Percentiles rank a stretch among this genome's conserved stretches.
Conservation (phyloP, 2,888 invertebrate genomes). For the Mongoloraphidia duomilia region DNA sequence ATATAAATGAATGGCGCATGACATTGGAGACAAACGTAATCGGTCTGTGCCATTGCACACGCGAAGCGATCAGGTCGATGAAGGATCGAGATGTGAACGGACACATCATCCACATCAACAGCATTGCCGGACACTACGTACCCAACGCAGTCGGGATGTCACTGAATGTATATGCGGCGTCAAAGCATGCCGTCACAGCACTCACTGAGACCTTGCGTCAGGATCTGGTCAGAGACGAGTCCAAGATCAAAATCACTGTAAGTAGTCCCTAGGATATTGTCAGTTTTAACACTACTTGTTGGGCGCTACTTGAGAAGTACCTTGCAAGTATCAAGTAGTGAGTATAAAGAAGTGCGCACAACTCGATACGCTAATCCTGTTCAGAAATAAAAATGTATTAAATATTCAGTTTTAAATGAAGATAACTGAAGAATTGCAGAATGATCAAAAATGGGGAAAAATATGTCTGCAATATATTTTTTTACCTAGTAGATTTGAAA, state of each 20-base stretch:
- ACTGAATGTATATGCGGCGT: constrained; percentile 14
- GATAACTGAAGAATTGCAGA: no score
- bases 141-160: constrained; percentile 13
- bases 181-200: constrained; percentile 16
- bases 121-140: constrained; percentile 19
- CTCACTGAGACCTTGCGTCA: constrained; percentile 15
- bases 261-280: not conserved
- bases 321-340: no score
- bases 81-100: constrained; percentile 18
- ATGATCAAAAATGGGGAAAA: no score
- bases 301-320: no score
- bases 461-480: no score
- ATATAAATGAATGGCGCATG: constrained; percentile 12
- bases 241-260: constrained; percentile 18
- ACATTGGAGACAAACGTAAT: constrained; percentile 18
- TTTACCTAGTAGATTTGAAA: no score
- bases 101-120: constrained; percentile 22
- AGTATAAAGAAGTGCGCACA: no score
- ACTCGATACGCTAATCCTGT: no score
- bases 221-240: constrained; percentile 11
- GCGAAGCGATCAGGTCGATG: constrained; percentile 21
- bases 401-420: no score
- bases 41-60: constrained; percentile 18
- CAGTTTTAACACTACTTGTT: no score
- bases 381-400: no score